These are phyloP conservation scores for Cyanoderma ruficeps DNA, from an alignment of 2,113 vertebrate species.

Conservation along the genomic window DNA sequence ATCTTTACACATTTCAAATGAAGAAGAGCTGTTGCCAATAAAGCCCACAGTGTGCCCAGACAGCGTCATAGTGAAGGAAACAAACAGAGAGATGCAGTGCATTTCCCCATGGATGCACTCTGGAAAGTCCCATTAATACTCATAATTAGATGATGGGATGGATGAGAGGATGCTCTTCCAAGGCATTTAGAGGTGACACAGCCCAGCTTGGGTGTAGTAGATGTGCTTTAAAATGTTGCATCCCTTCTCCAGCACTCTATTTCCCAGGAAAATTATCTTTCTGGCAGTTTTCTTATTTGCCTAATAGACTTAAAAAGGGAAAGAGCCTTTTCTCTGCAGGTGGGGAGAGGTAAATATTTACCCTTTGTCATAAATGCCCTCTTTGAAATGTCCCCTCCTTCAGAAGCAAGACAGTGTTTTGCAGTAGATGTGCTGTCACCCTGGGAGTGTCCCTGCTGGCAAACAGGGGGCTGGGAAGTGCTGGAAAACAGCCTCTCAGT, in stretches of 20 bases:
- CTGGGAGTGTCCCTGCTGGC: not conserved
- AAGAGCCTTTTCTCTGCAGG: not conserved
- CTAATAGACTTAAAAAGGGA: not conserved
- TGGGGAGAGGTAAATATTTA: not conserved
- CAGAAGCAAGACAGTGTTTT: not conserved
- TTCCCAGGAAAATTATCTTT: not conserved
- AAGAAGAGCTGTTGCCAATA: constrained; percentile 31
- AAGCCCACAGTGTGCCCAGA: not conserved
- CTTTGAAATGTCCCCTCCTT: not conserved
- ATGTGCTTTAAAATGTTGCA: not conserved
- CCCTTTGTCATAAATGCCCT: not conserved
- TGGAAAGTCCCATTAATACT: constrained; percentile 26
- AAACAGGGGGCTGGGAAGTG: not conserved
- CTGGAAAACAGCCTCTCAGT: not conserved
- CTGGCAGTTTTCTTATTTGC: not conserved
- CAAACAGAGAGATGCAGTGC: not conserved
- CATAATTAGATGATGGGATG: not conserved
- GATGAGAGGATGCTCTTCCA: not conserved
- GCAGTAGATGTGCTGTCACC: not conserved
- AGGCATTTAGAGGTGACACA: not conserved
- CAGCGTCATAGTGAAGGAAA: not conserved
- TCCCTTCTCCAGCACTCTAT: not conserved
- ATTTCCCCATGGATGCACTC: not conserved
- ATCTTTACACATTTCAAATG: constrained; percentile 5
- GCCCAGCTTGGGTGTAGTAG: not conserved